A percentile compares a stretch with the other conserved stretches of the same genome.
These are phyloP conservation scores for Sigmodon hispidus DNA, from an alignment of 2,113 vertebrate genomes.

Conservation along the genomic window DNA sequence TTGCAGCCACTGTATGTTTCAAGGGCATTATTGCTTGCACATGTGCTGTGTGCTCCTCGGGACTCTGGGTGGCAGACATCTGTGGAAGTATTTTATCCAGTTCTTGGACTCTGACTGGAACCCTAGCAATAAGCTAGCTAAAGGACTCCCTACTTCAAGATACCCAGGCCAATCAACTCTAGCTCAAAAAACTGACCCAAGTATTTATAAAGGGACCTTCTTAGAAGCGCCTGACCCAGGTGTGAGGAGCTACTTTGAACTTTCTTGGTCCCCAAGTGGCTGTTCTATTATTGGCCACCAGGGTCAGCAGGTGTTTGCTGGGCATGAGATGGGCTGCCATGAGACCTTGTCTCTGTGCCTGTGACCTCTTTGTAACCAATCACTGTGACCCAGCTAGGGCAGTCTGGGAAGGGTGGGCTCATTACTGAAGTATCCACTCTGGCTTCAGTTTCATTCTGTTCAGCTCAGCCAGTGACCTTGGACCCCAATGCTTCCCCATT, in stretches of 20 bases:
- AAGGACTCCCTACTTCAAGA: not conserved
- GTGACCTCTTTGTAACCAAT: not conserved
- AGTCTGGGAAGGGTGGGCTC: not conserved
- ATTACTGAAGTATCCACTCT: not conserved
- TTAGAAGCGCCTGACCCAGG: not conserved
- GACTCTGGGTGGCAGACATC: not conserved
- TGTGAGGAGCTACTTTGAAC: not conserved
- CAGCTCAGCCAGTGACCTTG: not conserved
- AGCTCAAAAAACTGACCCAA: not conserved
- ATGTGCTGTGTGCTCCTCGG: not conserved
- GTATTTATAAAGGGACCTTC: not conserved
- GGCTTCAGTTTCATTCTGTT: not conserved
- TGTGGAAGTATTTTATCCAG: not conserved
- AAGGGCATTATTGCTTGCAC: not conserved
- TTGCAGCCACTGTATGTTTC: not conserved
- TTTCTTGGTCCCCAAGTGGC: rapidly evolving
- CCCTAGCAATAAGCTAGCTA: not conserved
- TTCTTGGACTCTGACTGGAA: not conserved
- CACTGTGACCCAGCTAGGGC: not conserved
- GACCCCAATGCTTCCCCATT: not conserved
- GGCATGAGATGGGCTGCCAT: not conserved
- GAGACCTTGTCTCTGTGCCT: not conserved
- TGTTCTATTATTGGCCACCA: not conserved
- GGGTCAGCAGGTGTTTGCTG: not conserved
- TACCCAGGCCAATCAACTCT: not conserved